These are phyloP conservation scores for Mastomys coucha DNA, from an alignment of 2,113 vertebrate genomes.

Conservation along the genomic window DNA sequence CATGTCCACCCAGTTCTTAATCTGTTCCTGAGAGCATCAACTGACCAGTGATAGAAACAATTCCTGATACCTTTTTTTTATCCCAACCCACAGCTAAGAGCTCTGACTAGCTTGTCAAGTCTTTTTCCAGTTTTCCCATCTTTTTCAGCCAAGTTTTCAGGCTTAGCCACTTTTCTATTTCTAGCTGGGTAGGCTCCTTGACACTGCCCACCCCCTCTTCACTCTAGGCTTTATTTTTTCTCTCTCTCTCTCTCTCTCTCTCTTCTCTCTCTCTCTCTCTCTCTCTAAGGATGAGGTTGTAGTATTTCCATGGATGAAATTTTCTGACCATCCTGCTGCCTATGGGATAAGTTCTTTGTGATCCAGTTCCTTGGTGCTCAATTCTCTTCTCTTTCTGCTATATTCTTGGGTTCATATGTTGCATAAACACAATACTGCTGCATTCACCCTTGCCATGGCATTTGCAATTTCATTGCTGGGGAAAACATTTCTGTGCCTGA, in stretches of 20 bases:
- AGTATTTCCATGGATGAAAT: conserved; percentile 51
- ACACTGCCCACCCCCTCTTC: background rate
- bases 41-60: background rate
- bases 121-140: background rate
- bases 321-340: background rate
- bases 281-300: background rate
- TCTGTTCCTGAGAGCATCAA: background rate
- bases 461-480: background rate
- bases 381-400: background rate
- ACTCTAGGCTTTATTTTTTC: conserved; percentile 12
- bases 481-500: background rate
- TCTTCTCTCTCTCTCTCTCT: no score
- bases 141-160: background rate
- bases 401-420: background rate
- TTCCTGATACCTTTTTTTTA: background rate
- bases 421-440: background rate
- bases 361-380: background rate
- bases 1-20: background rate
- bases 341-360: conserved; percentile 11
- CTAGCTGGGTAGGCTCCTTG: background rate
- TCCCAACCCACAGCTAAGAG: background rate
- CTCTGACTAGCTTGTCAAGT: background rate
- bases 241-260: no score
- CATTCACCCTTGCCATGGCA: background rate
- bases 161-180: background rate